Evolutionary conservation across 2,113 vertebrate genomes (phyloP).

Genomic region (Danionella cerebrum): DNA sequence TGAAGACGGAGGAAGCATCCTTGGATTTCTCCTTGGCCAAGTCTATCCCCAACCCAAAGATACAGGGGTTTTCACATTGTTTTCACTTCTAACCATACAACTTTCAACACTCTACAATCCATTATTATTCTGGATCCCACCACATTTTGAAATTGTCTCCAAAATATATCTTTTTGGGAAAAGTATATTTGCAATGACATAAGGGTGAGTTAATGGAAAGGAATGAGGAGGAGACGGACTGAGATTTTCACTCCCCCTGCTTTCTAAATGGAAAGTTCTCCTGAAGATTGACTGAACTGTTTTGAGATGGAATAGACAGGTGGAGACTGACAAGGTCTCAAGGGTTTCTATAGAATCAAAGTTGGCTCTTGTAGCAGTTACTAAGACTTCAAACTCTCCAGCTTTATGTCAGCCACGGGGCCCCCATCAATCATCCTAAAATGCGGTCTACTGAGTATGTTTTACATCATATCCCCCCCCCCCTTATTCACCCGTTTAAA

Average conservation of each 20-base stretch:
- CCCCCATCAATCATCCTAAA: slow-evolving; percentile 24
- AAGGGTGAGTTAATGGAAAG: slow-evolving; percentile 13
- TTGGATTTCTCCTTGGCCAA: no score
- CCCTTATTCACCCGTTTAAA: background rate
- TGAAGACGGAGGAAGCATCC: no score
- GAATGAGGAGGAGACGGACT: background rate
- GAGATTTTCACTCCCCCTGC: slow-evolving; percentile 1
- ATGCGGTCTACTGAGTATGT: background rate
- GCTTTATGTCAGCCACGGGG: slow-evolving; percentile 10
- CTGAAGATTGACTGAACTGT: slow-evolving; percentile 15
- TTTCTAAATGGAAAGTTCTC: background rate
- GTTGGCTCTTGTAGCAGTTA: slow-evolving; percentile 19
- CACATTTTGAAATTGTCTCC: no score
- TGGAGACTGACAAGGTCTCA: slow-evolving; percentile 16
- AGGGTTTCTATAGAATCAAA: slow-evolving; percentile 18
- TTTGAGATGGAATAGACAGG: slow-evolving; percentile 6
- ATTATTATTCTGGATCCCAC: background rate
- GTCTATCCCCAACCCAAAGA: no score
- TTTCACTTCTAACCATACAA: no score
- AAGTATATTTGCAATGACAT: background rate
- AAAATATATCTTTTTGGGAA: background rate
- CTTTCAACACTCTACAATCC: background rate
- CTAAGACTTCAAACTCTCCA: background rate
- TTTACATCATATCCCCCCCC: background rate
- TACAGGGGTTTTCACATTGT: no score